phyloP scores from a whole-genome alignment of 2,888 invertebrate genomes.

The Hoplodrina ambigua region DNA sequence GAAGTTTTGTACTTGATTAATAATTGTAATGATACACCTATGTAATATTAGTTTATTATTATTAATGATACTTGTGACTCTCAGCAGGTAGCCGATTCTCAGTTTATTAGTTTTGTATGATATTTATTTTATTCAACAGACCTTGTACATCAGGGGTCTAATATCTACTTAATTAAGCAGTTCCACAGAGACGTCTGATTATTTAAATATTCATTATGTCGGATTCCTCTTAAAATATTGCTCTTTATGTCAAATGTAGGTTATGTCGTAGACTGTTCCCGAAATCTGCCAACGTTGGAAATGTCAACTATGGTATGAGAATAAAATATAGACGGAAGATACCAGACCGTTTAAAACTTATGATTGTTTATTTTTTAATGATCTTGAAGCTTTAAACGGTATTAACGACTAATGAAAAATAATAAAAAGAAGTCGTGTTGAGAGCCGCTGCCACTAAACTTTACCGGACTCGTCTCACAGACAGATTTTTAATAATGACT shows the following conservation, averaged over 20 bases:
- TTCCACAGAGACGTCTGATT: constrained; percentile 36
- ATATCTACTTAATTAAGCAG: constrained; percentile 61
- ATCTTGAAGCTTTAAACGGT: constrained; percentile 37
- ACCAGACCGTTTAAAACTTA: neutral
- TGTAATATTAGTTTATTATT: constrained; percentile 9
- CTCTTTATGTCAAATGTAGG: constrained; percentile 32
- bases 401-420: constrained; percentile 48
- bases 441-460: constrained; percentile 33
- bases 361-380: constrained; percentile 38
- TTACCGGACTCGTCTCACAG: constrained; percentile 23
- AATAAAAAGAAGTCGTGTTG: constrained; percentile 41
- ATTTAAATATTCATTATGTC: constrained; percentile 59
- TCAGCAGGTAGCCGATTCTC: constrained; percentile 1
- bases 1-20: neutral
- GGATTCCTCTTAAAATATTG: constrained; percentile 33
- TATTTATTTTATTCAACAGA: constrained; percentile 55
- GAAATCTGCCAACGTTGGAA: constrained; percentile 25
- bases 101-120: constrained; percentile 37
- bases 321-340: constrained; percentile 7
- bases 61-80: constrained; percentile 7
- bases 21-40: neutral
- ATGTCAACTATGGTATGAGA: neutral
- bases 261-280: constrained; percentile 15
- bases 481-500: constrained; percentile 32
- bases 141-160: constrained; percentile 39